Evolutionary conservation across 2,888 invertebrate genomes (phyloP).

Genomic region (Branchipolynoe longqiensis): DNA sequence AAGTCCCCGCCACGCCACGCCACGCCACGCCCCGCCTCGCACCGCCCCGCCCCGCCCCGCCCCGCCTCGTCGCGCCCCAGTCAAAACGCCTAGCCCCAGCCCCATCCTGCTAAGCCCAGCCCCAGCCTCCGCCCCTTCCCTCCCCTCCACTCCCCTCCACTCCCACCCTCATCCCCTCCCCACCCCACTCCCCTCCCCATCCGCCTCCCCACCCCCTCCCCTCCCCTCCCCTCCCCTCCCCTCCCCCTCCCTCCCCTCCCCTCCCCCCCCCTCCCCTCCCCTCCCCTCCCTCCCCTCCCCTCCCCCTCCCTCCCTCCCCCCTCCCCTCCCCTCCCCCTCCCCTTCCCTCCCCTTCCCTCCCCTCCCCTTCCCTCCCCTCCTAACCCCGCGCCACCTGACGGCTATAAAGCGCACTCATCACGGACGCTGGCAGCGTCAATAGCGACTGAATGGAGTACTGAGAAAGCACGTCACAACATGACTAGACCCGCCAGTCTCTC

Average conservation of each 20-base stretch:
- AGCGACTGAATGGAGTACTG: too few species aligned
- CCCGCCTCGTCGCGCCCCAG: background rate
- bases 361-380: background rate
- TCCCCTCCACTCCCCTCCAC: background rate
- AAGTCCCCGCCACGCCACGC: background rate
- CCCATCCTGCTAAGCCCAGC: background rate
- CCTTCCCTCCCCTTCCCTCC: background rate
- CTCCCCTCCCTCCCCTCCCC: background rate
- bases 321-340: background rate
- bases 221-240: background rate
- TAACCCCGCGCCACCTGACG: background rate
- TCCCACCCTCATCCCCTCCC: background rate
- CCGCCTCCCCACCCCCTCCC: background rate
- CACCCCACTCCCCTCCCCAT: background rate
- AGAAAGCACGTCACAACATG: too few species aligned
- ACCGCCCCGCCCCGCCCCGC: background rate
- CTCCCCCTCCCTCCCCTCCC: background rate
- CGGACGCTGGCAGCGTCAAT: too few species aligned
- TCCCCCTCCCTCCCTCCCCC: background rate
- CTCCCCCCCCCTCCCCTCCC: background rate
- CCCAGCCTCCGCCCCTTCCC: background rate
- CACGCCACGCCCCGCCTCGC: too few species aligned
- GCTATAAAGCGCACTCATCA: too few species aligned
- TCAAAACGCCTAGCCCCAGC: background rate
- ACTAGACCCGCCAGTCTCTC: too few species aligned